These are phyloP conservation scores for Nasonovia ribisnigri DNA, from an alignment of 2,888 invertebrate species.

Conservation along the genomic window DNA sequence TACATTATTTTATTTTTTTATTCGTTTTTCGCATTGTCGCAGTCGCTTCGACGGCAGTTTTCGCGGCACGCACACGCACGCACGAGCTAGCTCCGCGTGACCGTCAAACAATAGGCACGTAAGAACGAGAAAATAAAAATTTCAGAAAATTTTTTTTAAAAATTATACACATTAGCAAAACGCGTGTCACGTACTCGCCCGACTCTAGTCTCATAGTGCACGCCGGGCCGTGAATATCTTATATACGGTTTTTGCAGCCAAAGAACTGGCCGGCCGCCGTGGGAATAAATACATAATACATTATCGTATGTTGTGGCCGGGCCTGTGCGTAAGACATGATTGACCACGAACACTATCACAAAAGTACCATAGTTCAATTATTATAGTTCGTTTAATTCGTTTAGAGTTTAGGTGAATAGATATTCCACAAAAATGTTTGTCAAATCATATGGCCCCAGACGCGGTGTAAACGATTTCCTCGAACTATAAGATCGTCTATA, in stretches of 20 bases:
- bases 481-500: neutral
- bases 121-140: conserved; percentile 1
- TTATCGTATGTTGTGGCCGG: neutral
- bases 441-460: neutral
- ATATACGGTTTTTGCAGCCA: neutral
- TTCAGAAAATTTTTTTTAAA: neutral
- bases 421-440: neutral
- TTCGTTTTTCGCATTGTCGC: neutral
- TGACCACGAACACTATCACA: neutral
- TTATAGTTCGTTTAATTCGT: neutral
- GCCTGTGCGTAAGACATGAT: neutral
- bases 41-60: neutral
- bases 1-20: neutral
- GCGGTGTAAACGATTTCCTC: too few relatives aligned
- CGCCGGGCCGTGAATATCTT: conserved; percentile 48
- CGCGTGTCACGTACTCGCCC: conserved; percentile 40
- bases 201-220: neutral
- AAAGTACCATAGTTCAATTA: neutral
- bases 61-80: neutral
- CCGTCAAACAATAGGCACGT: conserved; percentile 3
- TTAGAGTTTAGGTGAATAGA: too few relatives aligned
- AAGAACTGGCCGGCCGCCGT: conserved; percentile 29
- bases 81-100: neutral
- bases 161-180: conserved; percentile 25
- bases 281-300: conserved; percentile 30